Evolutionary conservation across 2,888 invertebrate genomes (phyloP).

Genomic region (Napeogenes inachia): DNA sequence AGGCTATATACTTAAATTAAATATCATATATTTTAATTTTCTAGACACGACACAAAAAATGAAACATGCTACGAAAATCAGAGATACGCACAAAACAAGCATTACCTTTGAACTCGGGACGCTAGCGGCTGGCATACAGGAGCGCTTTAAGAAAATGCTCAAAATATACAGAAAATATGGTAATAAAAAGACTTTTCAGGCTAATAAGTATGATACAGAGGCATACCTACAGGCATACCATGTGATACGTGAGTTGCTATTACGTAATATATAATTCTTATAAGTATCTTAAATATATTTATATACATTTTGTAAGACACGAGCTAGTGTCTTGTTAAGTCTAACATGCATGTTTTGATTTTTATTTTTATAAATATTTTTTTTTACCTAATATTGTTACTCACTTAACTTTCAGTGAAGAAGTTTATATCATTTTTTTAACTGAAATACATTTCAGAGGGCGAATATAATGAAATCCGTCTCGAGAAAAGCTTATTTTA

Average conservation of each 20-base stretch:
- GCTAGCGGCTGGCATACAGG: slow-evolving; percentile 32
- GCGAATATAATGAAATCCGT: slow-evolving; percentile 29
- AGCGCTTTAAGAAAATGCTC: slow-evolving; percentile 29
- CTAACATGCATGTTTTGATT: not conserved
- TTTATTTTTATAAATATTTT: not conserved
- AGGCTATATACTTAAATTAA: too few relatives aligned
- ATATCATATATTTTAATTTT: not conserved
- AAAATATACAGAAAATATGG: slow-evolving; percentile 26
- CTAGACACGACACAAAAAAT: slow-evolving; percentile 28
- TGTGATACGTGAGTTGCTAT: slow-evolving; percentile 23
- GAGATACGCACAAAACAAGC: slow-evolving; percentile 27
- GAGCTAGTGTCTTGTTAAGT: too few relatives aligned
- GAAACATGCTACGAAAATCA: slow-evolving; percentile 25
- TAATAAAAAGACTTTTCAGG: slow-evolving; percentile 10
- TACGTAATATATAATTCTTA: too few relatives aligned
- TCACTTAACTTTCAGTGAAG: too few relatives aligned
- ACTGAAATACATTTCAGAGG: slow-evolving; percentile 20
- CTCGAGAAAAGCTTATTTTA: slow-evolving; percentile 23
- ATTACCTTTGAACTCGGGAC: slow-evolving; percentile 33
- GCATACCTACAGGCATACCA: slow-evolving; percentile 13
- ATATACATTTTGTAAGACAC: too few relatives aligned
- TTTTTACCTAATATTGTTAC: too few relatives aligned
- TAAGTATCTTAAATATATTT: too few relatives aligned
- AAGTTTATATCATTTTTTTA: too few relatives aligned
- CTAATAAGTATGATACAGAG: not conserved